A percentile compares a stretch with the other conserved stretches of the same genome.
These are phyloP conservation scores for Noturus placidus DNA, from an alignment of 2,113 vertebrate genomes.

Conservation along the genomic window DNA sequence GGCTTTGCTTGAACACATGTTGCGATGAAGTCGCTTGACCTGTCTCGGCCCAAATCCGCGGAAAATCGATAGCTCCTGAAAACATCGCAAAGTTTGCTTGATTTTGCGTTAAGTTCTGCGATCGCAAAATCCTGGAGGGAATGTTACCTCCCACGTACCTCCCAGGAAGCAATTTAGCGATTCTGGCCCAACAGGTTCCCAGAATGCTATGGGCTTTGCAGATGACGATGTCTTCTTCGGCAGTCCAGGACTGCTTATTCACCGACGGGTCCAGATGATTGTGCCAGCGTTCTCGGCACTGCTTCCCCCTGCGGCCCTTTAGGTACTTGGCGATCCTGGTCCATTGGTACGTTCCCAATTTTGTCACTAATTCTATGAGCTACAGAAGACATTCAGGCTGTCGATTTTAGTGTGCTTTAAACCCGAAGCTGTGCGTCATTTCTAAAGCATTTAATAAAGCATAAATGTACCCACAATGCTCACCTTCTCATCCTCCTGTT, in stretches of 20 bases:
- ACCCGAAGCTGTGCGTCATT: not conserved
- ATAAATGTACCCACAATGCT: conserved; percentile 4
- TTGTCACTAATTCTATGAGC: conserved; percentile 85
- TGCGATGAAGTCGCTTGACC: too few species aligned
- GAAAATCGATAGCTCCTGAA: too few species aligned
- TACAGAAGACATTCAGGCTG: conserved; percentile 51
- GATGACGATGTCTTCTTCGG: conserved; percentile 90
- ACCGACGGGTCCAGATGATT: conserved; percentile 90
- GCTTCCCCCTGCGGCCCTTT: conserved; percentile 86
- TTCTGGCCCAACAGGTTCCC: conserved; percentile 93
- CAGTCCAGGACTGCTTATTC: conserved; percentile 87
- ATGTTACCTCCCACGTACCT: conserved; percentile 69
- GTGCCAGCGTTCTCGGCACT: conserved; percentile 92
- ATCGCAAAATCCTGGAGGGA: too few species aligned
- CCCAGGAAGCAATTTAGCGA: conserved; percentile 90
- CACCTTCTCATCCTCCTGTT: conserved; percentile 93
- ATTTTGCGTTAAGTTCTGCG: too few species aligned
- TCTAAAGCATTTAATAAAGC: not conserved
- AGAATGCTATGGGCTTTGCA: conserved; percentile 86
- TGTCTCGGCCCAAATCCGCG: too few species aligned
- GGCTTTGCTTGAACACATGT: too few species aligned
- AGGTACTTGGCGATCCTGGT: conserved; percentile 81
- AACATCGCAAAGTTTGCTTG: too few species aligned
- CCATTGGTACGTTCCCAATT: conserved; percentile 86
- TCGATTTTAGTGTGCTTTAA: not conserved